Evolutionary conservation across 2,888 invertebrate species (phyloP).

Genomic region (Dromius quadrimaculatus): DNA sequence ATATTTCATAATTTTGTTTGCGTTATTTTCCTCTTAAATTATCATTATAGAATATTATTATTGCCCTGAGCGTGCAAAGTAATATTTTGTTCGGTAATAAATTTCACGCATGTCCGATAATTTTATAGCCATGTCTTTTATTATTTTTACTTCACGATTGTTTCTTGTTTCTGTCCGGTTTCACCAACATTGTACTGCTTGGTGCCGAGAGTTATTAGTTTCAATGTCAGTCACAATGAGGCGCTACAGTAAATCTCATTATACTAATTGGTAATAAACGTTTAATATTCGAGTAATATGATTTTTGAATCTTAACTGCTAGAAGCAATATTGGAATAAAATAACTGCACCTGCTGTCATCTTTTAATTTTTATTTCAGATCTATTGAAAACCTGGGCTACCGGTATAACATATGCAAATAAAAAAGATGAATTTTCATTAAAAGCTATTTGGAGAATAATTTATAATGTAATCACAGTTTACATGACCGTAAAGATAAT

Average conservation of each 20-base stretch:
- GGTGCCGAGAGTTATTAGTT: constrained; percentile 24
- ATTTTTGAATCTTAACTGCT: constrained; percentile 3
- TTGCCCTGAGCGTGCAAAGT: not conserved
- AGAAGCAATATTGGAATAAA: not conserved
- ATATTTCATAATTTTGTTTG: too few species aligned
- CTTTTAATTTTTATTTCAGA: constrained; percentile 9
- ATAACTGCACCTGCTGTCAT: constrained; percentile 21
- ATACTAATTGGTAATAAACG: constrained; percentile 17
- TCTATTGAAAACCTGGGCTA: not conserved
- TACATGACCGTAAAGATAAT: not conserved
- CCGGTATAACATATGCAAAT: constrained; percentile 16
- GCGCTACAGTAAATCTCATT: constrained; percentile 2
- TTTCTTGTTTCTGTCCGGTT: constrained; percentile 1
- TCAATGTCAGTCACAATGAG: constrained; percentile 19
- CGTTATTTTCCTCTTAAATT: too few species aligned
- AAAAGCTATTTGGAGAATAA: not conserved
- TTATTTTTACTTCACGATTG: not conserved
- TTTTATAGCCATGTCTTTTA: not conserved
- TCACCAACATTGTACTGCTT: not conserved
- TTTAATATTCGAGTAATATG: not conserved
- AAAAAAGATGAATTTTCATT: constrained; percentile 5
- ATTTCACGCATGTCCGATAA: constrained; percentile 7
- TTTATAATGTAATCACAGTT: constrained; percentile 1
- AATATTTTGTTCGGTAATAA: constrained; percentile 6
- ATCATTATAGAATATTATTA: too few species aligned